A percentile compares a stretch with the other conserved stretches of the same genome.
These are phyloP conservation scores for Archips xylosteana DNA, from an alignment of 2,888 invertebrate genomes.

Conservation along the genomic window DNA sequence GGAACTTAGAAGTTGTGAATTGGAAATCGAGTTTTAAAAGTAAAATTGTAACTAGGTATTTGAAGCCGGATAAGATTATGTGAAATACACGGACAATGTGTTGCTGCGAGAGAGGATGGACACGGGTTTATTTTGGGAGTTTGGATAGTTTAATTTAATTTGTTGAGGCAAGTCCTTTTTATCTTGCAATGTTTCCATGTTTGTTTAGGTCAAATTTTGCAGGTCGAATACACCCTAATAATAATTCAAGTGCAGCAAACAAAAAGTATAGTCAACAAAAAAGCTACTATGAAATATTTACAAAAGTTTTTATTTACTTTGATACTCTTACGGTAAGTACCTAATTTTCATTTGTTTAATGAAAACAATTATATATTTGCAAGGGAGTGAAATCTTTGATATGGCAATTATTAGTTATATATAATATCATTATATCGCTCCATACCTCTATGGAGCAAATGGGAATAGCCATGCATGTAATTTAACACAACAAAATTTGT, in stretches of 20 bases:
- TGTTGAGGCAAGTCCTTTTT: no score
- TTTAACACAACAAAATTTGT: background rate
- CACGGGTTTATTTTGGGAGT: background rate
- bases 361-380: background rate
- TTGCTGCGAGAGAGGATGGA: background rate
- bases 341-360: background rate
- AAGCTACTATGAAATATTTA: no score
- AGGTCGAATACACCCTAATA: no score
- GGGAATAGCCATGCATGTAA: background rate
- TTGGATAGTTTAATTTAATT: background rate
- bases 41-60: background rate
- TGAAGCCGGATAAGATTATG: background rate
- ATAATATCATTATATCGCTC: no score
- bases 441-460: background rate
- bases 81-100: background rate
- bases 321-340: no score
- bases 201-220: no score
- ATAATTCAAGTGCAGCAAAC: no score
- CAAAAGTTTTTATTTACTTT: no score
- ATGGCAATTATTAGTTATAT: no score
- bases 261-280: no score
- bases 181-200: no score
- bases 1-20: conserved; percentile 13
- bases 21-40: conserved; percentile 20
- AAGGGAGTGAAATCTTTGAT: no score